phyloP scores from a whole-genome alignment of 2,113 vertebrate genomes.

The Tenrec ecaudatus region DNA sequence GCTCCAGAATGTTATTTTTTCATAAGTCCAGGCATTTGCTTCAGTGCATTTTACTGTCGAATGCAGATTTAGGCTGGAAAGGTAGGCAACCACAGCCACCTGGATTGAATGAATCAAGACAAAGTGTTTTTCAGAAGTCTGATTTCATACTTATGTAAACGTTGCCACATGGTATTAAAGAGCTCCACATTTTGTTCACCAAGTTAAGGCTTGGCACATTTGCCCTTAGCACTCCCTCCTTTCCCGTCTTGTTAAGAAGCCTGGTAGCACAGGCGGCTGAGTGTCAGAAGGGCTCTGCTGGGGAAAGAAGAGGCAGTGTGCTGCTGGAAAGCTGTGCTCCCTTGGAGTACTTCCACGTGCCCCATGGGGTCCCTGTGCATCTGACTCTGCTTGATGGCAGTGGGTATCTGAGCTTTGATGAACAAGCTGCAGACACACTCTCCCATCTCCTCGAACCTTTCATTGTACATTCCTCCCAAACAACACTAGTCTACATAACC shows the following conservation, averaged over 20 bases:
- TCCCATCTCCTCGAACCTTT: background rate
- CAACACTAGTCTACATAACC: background rate
- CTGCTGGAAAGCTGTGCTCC: too few species aligned
- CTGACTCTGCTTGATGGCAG: too few species aligned
- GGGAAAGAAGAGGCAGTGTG: too few species aligned
- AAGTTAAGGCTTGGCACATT: constrained; percentile 6
- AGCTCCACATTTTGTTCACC: background rate
- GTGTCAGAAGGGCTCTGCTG: background rate
- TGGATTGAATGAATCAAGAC: constrained; percentile 40
- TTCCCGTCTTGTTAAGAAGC: background rate
- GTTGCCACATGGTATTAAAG: background rate
- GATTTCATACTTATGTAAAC: constrained; percentile 39
- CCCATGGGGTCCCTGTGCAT: too few species aligned
- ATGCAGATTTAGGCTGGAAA: constrained; percentile 21
- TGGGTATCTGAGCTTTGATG: background rate
- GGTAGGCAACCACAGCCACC: background rate
- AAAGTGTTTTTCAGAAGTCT: background rate
- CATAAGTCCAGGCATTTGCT: background rate
- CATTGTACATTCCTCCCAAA: background rate
- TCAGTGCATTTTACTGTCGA: constrained; percentile 30
- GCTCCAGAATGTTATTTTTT: constrained; percentile 9
- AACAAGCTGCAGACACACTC: background rate
- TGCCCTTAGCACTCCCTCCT: background rate
- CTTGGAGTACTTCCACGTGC: too few species aligned
- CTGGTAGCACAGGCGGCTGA: too few species aligned